Evolutionary conservation across 2,888 invertebrate species (phyloP).

Genomic region (Megalurothrips usitatus): DNA sequence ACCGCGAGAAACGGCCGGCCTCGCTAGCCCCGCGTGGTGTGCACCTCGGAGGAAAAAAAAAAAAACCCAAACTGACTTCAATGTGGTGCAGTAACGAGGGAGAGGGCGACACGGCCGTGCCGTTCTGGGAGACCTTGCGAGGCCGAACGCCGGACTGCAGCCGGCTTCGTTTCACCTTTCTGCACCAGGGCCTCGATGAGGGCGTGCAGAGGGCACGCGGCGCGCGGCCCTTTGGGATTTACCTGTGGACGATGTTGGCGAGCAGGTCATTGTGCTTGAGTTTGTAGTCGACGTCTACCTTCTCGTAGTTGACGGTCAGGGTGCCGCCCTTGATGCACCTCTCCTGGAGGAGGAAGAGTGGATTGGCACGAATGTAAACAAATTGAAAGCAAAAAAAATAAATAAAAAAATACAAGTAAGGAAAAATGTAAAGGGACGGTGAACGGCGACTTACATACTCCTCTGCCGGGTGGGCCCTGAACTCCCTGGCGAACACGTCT

Average conservation of each 20-base stretch:
- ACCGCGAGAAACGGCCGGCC: constrained; percentile 25
- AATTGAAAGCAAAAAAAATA: not conserved
- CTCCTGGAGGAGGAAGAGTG: constrained; percentile 50
- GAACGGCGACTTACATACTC: constrained; percentile 65
- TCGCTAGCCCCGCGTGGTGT: too few relatives aligned
- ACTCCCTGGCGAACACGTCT: constrained; percentile 89
- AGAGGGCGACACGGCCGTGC: too few relatives aligned
- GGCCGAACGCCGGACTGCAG: too few relatives aligned
- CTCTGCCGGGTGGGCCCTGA: constrained; percentile 88
- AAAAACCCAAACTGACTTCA: too few relatives aligned
- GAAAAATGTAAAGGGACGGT: too few relatives aligned
- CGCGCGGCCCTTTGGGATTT: constrained; percentile 40
- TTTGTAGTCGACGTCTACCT: constrained; percentile 84
- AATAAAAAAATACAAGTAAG: constrained; percentile 31
- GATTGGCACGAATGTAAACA: not conserved
- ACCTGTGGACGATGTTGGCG: constrained; percentile 93
- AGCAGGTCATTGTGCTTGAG: constrained; percentile 90
- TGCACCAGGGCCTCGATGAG: too few relatives aligned
- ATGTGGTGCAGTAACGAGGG: too few relatives aligned
- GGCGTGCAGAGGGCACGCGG: too few relatives aligned
- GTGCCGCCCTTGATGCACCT: constrained; percentile 87
- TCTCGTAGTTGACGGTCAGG: constrained; percentile 88
- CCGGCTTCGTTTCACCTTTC: too few relatives aligned
- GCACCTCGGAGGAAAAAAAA: too few relatives aligned
- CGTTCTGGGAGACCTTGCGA: too few relatives aligned